These are phyloP conservation scores for Epizoanthus ramosus DNA, from an alignment of 92 coral and sea anemone genomes.

Conservation along the genomic window DNA sequence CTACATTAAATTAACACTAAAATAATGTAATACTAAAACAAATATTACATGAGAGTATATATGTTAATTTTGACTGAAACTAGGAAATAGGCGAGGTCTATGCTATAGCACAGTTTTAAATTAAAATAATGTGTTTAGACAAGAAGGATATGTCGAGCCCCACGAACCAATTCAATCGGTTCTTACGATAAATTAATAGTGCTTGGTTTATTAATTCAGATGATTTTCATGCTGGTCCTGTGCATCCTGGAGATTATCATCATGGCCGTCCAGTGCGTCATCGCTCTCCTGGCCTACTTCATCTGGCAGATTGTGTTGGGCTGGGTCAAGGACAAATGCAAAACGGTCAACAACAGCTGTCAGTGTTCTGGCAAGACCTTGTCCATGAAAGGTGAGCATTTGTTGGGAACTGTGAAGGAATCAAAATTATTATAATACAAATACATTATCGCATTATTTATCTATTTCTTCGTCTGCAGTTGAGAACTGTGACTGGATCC, in stretches of 20 bases:
- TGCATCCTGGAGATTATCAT: conserved; percentile 26
- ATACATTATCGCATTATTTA: background rate
- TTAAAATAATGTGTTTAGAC: no score
- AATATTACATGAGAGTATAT: no score
- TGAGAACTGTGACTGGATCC: conserved; percentile 63
- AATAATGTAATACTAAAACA: no score
- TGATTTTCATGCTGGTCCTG: conserved; percentile 22
- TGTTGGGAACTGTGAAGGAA: no score
- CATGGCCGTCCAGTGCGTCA: conserved; percentile 29
- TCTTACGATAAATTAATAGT: no score
- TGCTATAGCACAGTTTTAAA: no score
- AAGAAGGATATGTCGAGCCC: no score
- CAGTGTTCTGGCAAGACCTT: conserved; percentile 7
- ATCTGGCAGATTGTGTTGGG: conserved; percentile 38
- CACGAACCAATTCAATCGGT: no score
- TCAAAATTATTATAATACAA: no score
- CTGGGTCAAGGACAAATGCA: conserved; percentile 15
- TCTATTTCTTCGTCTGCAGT: conserved; percentile 41
- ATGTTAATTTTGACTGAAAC: no score
- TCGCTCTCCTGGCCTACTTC: conserved; percentile 19
- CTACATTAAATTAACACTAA: no score
- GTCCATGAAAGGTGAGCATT: conserved; percentile 4
- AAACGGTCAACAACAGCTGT: background rate
- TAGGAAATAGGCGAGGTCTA: no score
- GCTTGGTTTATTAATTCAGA: background rate